Percentiles rank a stretch among this genome's conserved stretches.
These are phyloP conservation scores for Serilophus lunatus DNA, from an alignment of 2,113 vertebrate genomes.

Conservation along the genomic window DNA sequence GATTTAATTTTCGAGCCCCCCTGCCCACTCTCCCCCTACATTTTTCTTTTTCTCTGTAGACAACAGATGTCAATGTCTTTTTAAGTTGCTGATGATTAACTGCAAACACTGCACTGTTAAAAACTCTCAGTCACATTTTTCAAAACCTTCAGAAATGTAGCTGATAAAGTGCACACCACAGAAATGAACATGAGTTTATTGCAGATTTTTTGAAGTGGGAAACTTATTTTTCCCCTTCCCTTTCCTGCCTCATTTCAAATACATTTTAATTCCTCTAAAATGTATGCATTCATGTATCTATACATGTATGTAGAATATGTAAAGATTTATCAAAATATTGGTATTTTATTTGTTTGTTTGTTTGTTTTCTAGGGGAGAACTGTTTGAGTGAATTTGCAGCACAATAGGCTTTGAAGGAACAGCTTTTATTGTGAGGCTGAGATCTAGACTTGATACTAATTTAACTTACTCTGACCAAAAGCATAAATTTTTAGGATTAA, in stretches of 20 bases:
- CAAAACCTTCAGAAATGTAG: slow-evolving; percentile 57
- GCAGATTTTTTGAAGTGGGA: slow-evolving; percentile 15
- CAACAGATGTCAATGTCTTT: slow-evolving; percentile 67
- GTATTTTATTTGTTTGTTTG: background rate
- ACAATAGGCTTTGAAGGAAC: slow-evolving; percentile 20
- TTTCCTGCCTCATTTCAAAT: slow-evolving; percentile 37
- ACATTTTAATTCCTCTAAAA: slow-evolving; percentile 58
- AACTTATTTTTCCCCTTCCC: slow-evolving; percentile 1
- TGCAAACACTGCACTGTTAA: slow-evolving; percentile 45
- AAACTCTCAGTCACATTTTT: slow-evolving; percentile 54
- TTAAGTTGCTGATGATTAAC: slow-evolving; percentile 64
- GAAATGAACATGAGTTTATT: background rate
- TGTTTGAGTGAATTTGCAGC: background rate
- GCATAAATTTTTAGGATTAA: background rate
- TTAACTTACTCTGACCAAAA: slow-evolving; percentile 26
- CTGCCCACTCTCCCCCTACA: background rate
- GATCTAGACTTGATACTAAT: background rate
- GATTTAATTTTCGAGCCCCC: slow-evolving; percentile 42
- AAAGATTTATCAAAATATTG: slow-evolving; percentile 18
- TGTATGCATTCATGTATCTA: too few relatives aligned
- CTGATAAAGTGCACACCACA: slow-evolving; percentile 42
- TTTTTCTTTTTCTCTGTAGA: slow-evolving; percentile 52
- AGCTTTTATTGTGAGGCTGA: slow-evolving; percentile 52
- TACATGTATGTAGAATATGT: slow-evolving; percentile 9
- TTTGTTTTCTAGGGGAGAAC: background rate